Evolutionary conservation across 2,888 invertebrate genomes (phyloP).

Genomic region (Drosophila flavopinicola): DNA sequence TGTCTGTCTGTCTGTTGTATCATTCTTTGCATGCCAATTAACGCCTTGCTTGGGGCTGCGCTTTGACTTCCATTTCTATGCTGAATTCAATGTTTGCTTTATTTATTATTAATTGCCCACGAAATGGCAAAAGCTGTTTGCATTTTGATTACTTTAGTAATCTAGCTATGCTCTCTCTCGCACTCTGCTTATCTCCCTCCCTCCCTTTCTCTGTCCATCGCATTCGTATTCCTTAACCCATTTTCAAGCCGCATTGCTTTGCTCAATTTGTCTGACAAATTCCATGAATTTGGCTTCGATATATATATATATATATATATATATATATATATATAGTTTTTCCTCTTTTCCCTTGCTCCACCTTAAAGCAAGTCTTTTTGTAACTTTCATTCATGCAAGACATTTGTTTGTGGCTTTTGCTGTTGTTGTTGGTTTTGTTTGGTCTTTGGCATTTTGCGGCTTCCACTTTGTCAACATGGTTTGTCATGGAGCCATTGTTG

Average conservation of each 20-base stretch:
- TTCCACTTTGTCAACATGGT: slow-evolving; percentile 63
- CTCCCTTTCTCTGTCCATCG: background rate
- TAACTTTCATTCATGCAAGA: slow-evolving; percentile 79
- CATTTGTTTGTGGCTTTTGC: slow-evolving; percentile 36
- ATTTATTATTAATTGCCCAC: slow-evolving; percentile 61
- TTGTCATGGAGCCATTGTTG: slow-evolving; percentile 22
- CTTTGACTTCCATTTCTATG: slow-evolving; percentile 36
- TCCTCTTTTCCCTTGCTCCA: slow-evolving; percentile 19
- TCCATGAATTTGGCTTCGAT: slow-evolving; percentile 47
- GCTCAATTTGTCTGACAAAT: slow-evolving; percentile 44
- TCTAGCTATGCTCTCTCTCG: slow-evolving; percentile 3
- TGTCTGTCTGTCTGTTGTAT: slow-evolving; percentile 1
- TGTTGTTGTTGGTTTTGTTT: slow-evolving; percentile 35
- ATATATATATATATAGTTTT: background rate
- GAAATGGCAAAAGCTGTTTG: slow-evolving; percentile 42
- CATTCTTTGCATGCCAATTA: slow-evolving; percentile 65
- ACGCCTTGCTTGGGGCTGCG: slow-evolving; percentile 43
- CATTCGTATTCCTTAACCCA: slow-evolving; percentile 37
- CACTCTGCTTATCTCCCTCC: slow-evolving; percentile 3
- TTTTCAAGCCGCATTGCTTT: slow-evolving; percentile 44
- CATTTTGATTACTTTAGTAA: slow-evolving; percentile 18
- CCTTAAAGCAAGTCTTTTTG: slow-evolving; percentile 56
- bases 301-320: background rate
- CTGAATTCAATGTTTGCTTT: slow-evolving; percentile 43
- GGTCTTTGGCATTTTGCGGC: slow-evolving; percentile 66